Evolutionary conservation across 1,140 invertebrate genomes (phyloP), one percentile per base, ranked within the genome.

Genomic region (Hetaerina americana): DNA sequence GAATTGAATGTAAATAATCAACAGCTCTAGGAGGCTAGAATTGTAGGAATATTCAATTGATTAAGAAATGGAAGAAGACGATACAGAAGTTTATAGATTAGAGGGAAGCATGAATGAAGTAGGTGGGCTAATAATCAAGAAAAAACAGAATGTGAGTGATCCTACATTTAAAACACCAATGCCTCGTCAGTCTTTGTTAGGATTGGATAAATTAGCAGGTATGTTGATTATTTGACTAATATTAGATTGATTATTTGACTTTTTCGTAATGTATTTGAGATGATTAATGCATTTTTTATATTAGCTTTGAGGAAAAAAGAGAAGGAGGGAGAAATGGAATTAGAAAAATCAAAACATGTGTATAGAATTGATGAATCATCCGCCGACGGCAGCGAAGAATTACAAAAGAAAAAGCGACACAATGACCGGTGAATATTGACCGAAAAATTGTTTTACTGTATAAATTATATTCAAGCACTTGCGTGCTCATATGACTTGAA

Each of bases 111-210:
- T 85, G n/a, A 84, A 83, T 2, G 84, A 86, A 72, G 85, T 90
- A 74, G 94, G 93, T 22, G 92, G 95, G 31, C 83, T 97, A 66
- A 87, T 96, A 70, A 88, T 95, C 25, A 91, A 91, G 80, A 95
- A 96, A 78, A 88, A 89, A 76, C 81, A 87, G 24, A 72, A 77
- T 70, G 83, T 83, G 0, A 84, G 82, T 70, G 83, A 84, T 70
- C 83, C 84, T 72, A 86, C 88, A 66, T 90, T 92, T 77, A 95
- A 95, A 82, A 88, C 91, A 76, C 91, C 92, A 0, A 73, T 76
- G 18, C 88, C 88, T 5, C 80, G 78, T 75, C 84, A 84, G 15
- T 97, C 95, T 0, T 77, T 93, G 15, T 81, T 97, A 6, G 95
- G 95, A 0, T 82, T 98, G 25, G 95, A 98, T 79, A 91, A 89